These are phyloP conservation scores for Pycnonotus jocosus DNA, from an alignment of 2,113 vertebrate species.

Conservation along the genomic window DNA sequence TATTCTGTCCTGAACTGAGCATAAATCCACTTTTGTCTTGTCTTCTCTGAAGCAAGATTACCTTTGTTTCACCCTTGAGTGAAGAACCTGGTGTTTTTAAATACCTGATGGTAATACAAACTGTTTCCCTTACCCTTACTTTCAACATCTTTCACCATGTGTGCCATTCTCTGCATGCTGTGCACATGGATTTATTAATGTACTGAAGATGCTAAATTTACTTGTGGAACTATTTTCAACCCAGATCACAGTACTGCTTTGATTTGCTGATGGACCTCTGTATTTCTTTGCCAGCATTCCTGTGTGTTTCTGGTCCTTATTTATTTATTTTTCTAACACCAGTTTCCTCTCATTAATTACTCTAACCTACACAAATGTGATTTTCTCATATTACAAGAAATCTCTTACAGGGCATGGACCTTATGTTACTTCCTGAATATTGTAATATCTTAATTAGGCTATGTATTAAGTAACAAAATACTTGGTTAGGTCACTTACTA, in stretches of 20 bases:
- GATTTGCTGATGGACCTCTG: background rate
- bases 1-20: background rate
- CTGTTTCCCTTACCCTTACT: background rate
- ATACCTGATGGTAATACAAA: background rate
- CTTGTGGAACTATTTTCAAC: conserved; percentile 27
- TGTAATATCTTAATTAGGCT: background rate
- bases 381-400: conserved; percentile 6
- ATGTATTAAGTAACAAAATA: conserved; percentile 11
- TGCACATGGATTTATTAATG: background rate
- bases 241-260: background rate
- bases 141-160: background rate
- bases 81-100: background rate
- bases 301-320: conserved; percentile 1
- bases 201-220: conserved; percentile 12
- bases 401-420: background rate
- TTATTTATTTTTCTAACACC: conserved; percentile 38
- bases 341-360: conserved; percentile 23
- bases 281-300: conserved; percentile 35
- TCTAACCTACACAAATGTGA: background rate
- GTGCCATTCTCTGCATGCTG: background rate
- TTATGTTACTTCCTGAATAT: background rate
- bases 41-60: background rate
- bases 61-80: background rate
- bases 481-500: conserved; percentile 11
- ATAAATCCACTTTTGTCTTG: background rate